Evolutionary conservation across 1,140 invertebrate species (phyloP), one percentile per base, ranked within the genome.

Genomic region (Brachionus sp.): DNA sequence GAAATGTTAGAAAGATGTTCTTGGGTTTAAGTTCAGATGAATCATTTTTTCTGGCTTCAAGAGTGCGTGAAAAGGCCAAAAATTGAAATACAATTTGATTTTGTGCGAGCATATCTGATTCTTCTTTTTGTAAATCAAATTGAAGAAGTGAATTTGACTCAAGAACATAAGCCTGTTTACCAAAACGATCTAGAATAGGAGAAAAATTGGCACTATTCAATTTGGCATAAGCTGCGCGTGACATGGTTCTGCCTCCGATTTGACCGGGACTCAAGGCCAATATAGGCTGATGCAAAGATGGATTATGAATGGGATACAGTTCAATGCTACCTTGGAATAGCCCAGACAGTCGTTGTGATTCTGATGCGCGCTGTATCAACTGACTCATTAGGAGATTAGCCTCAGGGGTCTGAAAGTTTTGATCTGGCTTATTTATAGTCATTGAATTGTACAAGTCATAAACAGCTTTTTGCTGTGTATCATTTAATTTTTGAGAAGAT

Each of bases 41-140:
- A 13, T 62, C 37, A n/a, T 80, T 57, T 80, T 57, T 80, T 9
- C 53, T 23, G 1, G 62, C 53, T 19, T 80, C 46, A 12, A 80
- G n/a, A 29, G 77, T 80, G n/a, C 86, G 87, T 37, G 87, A 86
- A 84, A 86, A 89, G 9, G 89, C 88, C 57, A 90, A 84, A 85
- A 90, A 89, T 85, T 90, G 89, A 84, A 90, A 87, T 46, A 87
- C 85, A 62, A 90, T 85, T 84, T 89, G 88, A 85, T 90, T 90
- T 82, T 86, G 86, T 75, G 87, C 86, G 16, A 90, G 84, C n/a
- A 85, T 85, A 75, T 90, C 88, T 29, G 83, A 83, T 16, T 86
- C 84, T 84, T 89, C 88, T 64, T 85, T 86, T n/a, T 75, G 29
- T 7, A 85, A 70, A 12, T 73, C 73, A 44, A 86, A 85, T 25